Evolutionary conservation across 2,797 vertebrate genomes (phyloP).

Genomic region (Sciurus carolinensis): DNA sequence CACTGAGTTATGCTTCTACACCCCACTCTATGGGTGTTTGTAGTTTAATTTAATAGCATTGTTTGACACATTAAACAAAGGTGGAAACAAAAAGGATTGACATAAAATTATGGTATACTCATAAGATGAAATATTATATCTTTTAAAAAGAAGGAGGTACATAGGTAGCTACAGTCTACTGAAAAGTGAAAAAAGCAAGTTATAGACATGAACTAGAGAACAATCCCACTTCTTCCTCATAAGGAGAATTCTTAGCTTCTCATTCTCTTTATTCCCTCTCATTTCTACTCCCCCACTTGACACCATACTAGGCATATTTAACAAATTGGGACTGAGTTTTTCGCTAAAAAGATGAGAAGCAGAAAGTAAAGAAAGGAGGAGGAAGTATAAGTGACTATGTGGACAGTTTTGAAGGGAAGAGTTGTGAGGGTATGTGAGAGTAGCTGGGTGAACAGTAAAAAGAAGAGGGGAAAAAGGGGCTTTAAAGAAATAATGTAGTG

Average conservation of each 20-base stretch:
- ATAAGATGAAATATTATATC: neutral
- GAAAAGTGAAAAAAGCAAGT: neutral
- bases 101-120: fast-evolving
- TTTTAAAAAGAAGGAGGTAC: neutral
- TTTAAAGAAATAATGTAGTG: fast-evolving
- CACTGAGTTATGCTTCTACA: too few relatives aligned
- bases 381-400: neutral
- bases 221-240: fast-evolving
- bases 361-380: neutral
- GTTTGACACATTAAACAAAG: neutral
- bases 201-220: neutral
- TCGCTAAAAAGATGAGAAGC: neutral
- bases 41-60: neutral
- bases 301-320: neutral
- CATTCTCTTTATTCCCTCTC: neutral
- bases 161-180: too few relatives aligned
- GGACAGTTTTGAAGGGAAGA: neutral
- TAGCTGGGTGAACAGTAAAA: too few relatives aligned
- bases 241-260: neutral
- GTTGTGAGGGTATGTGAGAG: fast-evolving
- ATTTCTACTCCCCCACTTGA: fast-evolving
- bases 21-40: too few relatives aligned
- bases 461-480: fast-evolving
- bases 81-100: neutral
- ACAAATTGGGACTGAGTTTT: neutral